Evolutionary conservation across 2,888 invertebrate species (phyloP), one percentile per base, ranked within the genome.

Genomic region (Eupeodes luniger): DNA sequence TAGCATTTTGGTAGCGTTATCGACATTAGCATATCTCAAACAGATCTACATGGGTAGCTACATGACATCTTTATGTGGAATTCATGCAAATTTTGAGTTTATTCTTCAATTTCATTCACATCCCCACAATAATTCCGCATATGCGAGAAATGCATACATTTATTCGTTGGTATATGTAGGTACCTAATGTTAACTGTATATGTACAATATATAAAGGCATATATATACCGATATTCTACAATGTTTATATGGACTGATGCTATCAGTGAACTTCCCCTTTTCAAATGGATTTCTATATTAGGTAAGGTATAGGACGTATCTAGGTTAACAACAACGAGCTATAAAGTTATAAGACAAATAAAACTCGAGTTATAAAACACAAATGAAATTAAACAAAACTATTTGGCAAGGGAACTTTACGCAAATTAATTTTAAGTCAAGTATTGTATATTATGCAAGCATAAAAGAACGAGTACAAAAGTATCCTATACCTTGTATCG

Each of bases 61-160:
- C 89, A 90, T 91, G 93, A 91, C 92, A 92, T 92, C 92, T 93
- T 92, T 92, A 93, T 93, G 92, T 90, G 92, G 91, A 92, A 91
- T 92, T 92, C 91, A 92, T 92, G 92, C 92, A 92, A 92, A 92
- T 93, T 91, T 62, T 89, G 19, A 79, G 76, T 85, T 88, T 85
- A 87, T 81, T 87, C 83, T 77, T 89, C 85, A 90, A 83, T 75
- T 90, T 80, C 82, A 78, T 49, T 72, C 66, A 74, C 59, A 81
- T 70, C 55, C 74, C 36, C 47, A 78, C 57, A 72, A 49, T 55
- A 78, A 55, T 78, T 55, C 57, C 69, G 57, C 67, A 77, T 40
- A 40, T 74, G 69, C 62, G 64, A 80, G 67, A 72, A 84, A 14
- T 81, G 77, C 80, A 80, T 10, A 70, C 27, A 27, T 27, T 27